Evolutionary conservation across 2,113 vertebrate genomes (phyloP).

Genomic region (Craseonycteris thonglongyai): DNA sequence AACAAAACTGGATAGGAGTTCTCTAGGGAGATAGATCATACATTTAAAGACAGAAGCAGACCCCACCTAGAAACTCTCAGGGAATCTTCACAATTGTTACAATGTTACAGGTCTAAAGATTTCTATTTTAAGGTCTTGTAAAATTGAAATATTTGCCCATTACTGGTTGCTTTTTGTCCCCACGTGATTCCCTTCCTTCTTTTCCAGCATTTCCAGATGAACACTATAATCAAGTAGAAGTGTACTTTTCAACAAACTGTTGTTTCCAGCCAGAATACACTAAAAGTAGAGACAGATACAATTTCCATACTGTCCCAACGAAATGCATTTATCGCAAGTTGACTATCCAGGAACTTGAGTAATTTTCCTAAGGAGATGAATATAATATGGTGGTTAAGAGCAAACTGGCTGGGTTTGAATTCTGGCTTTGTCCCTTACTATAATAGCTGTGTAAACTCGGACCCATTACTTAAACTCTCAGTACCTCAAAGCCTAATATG

Average conservation of each 20-base stretch:
- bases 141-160: background rate
- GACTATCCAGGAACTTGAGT: background rate
- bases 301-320: background rate
- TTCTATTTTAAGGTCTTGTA: background rate
- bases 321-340: background rate
- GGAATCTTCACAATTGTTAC: background rate
- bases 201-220: background rate
- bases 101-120: background rate
- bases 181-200: background rate
- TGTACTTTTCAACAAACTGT: background rate
- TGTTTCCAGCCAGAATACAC: background rate
- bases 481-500: background rate
- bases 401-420: background rate
- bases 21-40: slow-evolving; percentile 8
- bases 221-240: background rate
- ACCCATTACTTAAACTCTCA: background rate
- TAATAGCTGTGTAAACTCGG: background rate
- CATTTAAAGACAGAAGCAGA: background rate
- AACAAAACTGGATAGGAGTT: background rate
- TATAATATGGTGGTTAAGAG: background rate
- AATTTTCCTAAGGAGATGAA: background rate
- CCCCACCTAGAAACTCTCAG: background rate
- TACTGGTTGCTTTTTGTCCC: background rate
- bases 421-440: background rate
- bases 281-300: background rate